Conservation (phyloP, 2,113 vertebrate species). For the Lonchura striata region DNA sequence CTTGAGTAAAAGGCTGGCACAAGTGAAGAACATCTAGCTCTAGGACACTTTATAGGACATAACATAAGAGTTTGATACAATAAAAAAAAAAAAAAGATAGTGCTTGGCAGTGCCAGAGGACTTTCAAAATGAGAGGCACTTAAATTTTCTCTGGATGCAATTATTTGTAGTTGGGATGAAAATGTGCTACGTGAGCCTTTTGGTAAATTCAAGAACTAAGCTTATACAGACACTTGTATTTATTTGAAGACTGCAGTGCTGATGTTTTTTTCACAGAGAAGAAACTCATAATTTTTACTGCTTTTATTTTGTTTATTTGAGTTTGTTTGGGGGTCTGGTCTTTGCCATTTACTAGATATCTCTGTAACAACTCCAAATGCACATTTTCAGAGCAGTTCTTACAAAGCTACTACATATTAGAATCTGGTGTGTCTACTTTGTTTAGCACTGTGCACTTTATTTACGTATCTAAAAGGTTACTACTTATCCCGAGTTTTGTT, state of each 20-base stretch:
- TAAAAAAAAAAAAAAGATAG: slow-evolving; percentile 24
- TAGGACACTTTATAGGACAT: slow-evolving; percentile 14
- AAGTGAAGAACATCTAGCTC: slow-evolving; percentile 28
- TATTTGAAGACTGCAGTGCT: background rate
- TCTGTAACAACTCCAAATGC: background rate
- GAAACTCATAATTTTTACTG: background rate
- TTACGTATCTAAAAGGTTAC: background rate
- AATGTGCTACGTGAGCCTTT: background rate
- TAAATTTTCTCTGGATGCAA: slow-evolving; percentile 15
- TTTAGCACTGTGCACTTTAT: background rate
- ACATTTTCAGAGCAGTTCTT: background rate
- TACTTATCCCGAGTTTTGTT: background rate
- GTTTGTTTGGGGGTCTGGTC: background rate
- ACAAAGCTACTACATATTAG: background rate
- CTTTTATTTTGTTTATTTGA: background rate
- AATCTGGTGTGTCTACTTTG: background rate
- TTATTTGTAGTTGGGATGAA: slow-evolving; percentile 29
- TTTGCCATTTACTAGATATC: background rate
- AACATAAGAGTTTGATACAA: slow-evolving; percentile 4
- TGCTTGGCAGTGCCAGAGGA: slow-evolving; percentile 7
- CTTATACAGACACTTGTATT: background rate
- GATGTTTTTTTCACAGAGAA: background rate
- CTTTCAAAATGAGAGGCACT: slow-evolving; percentile 33
- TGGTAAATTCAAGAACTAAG: background rate
- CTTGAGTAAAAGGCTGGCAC: background rate